Evolutionary conservation across 2,888 invertebrate genomes (phyloP), one percentile per base, ranked within the genome.

Genomic region (Drosophila subquinaria): DNA sequence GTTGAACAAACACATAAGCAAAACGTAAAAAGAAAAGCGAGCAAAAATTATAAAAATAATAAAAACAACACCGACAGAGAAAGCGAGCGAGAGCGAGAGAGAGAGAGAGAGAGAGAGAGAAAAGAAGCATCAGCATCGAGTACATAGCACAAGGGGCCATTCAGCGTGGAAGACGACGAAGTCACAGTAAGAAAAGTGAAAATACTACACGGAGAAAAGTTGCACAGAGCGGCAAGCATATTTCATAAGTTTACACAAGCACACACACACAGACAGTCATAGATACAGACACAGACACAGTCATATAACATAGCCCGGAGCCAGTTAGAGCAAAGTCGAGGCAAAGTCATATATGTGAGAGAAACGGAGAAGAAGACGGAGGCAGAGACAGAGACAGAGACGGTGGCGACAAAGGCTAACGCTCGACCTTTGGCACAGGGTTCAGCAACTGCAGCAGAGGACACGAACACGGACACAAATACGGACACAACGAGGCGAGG

Each of bases 1-100:
- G 91, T 91, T 91, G 91, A 91, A 91, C 88, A 90, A 89, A 91
- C 87, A 86, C 84, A 87, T 83, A 79, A 79, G 72, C 78, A 74
- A 86, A 85, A 81, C 70, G 82, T 69, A 82, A 73, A 73, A 72
- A 72, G 83, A 81, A 62, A 76, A 75, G 67, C 77, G 53, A 73
- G 42, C 63, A 75, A 77, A 69, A 75, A 76, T 70, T 79, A 73
- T 69, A 73, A 74, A 74, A 76, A 82, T 73, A 73, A 84, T 78
- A 83, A 87, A 69, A 81, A 74, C 72, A 85, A 82, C 73, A 84
- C 63, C 43, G 52, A 33, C 51, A 13, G 15, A 38, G 47, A 63
- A 27, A 27, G 15, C 8, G 15, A 9, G 35, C 9, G 33, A 27
- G 6, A 17, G 17, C 30, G 38, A 1, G 23, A 35, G 38, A 17